Percentiles rank a stretch among this genome's conserved stretches.
Evolutionary conservation across 2,113 vertebrate genomes (phyloP).

Genomic region (Neolamprologus variostigma): DNA sequence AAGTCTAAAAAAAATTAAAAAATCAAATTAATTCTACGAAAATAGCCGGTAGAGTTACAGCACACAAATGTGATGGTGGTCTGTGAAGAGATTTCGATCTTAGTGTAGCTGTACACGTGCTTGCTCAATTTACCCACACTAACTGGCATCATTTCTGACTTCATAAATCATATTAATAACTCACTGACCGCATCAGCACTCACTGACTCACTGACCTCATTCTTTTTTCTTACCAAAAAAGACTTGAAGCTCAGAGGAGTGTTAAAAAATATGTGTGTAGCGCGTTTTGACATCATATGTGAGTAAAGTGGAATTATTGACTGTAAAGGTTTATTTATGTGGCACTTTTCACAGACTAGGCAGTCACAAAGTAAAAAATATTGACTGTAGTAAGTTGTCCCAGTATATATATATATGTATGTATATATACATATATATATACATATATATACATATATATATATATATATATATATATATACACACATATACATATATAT

Average conservation of each 20-base stretch:
- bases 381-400: neutral
- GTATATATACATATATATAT: accelerated
- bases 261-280: neutral
- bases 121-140: neutral
- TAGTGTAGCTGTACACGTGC: neutral
- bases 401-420: neutral
- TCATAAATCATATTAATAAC: neutral
- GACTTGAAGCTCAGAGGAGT: neutral
- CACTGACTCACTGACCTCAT: neutral
- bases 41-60: neutral
- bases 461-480: accelerated
- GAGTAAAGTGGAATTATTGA: neutral
- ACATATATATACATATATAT: too few species aligned
- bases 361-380: neutral
- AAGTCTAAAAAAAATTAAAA: neutral
- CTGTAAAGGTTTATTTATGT: neutral
- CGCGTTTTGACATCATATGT: neutral
- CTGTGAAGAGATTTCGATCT: neutral
- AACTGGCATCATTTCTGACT: neutral
- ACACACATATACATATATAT: accelerated
- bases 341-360: neutral
- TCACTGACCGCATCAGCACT: neutral
- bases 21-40: neutral
- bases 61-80: neutral
- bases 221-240: neutral